Conservation (phyloP, 2,888 invertebrate genomes). For the Trichopoda pennipes region DNA sequence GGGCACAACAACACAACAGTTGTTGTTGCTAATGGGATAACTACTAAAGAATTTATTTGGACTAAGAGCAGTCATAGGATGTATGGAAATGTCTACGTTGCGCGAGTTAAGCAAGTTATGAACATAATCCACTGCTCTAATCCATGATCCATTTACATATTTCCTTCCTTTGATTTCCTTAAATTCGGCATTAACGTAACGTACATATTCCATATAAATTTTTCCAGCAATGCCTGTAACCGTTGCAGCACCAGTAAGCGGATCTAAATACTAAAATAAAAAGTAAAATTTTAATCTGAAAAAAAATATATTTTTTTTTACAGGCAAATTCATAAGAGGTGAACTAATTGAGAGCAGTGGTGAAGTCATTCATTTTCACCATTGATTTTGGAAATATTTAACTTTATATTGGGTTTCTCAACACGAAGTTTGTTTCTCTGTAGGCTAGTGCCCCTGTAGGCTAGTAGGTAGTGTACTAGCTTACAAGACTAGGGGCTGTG, state of each 20-base stretch:
- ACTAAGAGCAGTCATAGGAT: conserved; percentile 63
- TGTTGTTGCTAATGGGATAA: conserved; percentile 71
- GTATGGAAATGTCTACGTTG: conserved; percentile 68
- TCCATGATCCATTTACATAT: background rate
- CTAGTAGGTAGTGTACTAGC: too few species aligned
- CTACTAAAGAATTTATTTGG: conserved; percentile 62
- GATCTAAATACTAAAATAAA: conserved; percentile 32
- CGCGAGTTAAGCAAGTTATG: conserved; percentile 47
- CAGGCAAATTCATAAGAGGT: too few species aligned
- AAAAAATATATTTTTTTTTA: background rate
- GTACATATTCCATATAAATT: conserved; percentile 67
- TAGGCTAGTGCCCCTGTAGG: too few species aligned
- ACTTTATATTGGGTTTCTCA: too few species aligned
- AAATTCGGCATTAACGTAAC: conserved; percentile 72
- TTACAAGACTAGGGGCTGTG: too few species aligned
- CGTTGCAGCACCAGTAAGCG: conserved; percentile 19
- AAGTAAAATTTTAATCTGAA: background rate
- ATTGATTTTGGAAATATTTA: too few species aligned
- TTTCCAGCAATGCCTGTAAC: conserved; percentile 68
- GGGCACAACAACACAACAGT: conserved; percentile 70
- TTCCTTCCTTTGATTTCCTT: conserved; percentile 43
- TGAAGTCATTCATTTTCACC: too few species aligned
- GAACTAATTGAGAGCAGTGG: too few species aligned
- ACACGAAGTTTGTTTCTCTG: too few species aligned
- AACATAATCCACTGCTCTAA: conserved; percentile 4